Percentiles rank a stretch among this genome's conserved stretches.
Conservation (phyloP, 2,888 invertebrate species). For the Nomada lathburiana region DNA sequence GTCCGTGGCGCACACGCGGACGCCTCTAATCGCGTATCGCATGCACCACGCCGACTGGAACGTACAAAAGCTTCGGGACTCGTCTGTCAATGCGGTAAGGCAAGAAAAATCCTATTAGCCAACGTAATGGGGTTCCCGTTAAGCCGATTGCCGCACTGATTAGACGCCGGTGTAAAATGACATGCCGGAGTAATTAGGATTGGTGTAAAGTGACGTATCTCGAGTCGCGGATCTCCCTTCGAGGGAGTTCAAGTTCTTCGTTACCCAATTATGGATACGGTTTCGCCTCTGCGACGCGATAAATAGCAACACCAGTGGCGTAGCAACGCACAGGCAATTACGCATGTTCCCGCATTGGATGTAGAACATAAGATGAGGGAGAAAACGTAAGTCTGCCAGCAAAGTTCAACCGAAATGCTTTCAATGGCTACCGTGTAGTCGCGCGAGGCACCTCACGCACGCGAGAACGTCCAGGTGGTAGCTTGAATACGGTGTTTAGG, state of each 20-base stretch:
- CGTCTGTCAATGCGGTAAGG: slow-evolving; percentile 38
- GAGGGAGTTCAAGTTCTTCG: slow-evolving; percentile 47
- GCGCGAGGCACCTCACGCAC: not conserved
- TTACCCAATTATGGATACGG: slow-evolving; percentile 61
- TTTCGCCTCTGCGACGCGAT: slow-evolving; percentile 44
- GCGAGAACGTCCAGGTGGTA: slow-evolving; percentile 26
- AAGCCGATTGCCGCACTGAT: slow-evolving; percentile 63
- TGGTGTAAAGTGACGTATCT: slow-evolving; percentile 54
- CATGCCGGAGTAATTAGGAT: slow-evolving; percentile 44
- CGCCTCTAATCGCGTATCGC: slow-evolving; percentile 31
- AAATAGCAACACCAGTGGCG: not conserved
- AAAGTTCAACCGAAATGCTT: not conserved
- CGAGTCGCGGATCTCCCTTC: slow-evolving; percentile 47
- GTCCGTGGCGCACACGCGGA: not conserved
- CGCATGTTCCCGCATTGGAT: no score
- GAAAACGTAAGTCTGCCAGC: no score
- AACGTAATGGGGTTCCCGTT: slow-evolving; percentile 54
- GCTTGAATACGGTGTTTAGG: slow-evolving; percentile 66
- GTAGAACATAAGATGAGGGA: no score
- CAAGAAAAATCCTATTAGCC: slow-evolving; percentile 49
- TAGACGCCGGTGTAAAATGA: slow-evolving; percentile 59
- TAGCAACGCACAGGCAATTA: not conserved
- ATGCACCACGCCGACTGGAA: not conserved
- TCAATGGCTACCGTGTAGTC: not conserved
- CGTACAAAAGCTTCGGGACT: slow-evolving; percentile 25